Base-by-base conservation (phyloP, 1,140 invertebrate species). In the Bombus confusus region DNA sequence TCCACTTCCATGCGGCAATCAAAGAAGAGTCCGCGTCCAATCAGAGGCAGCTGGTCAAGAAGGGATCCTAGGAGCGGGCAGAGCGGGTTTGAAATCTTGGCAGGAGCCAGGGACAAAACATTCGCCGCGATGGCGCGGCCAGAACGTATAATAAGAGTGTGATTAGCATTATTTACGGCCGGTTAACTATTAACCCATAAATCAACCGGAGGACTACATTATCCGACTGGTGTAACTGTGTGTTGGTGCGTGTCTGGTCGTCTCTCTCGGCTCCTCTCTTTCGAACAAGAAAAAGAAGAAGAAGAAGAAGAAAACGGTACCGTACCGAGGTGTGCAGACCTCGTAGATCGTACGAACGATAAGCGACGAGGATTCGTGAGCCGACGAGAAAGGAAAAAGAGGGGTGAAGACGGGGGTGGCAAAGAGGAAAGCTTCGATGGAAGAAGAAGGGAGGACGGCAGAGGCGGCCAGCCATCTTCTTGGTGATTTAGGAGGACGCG, bases 131-230 rank as follows among this genome's bases (percentile, higher is more conserved):
- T 86, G 91, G 84, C 87, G 88, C 86, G 85, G 89, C 85, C 75
- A 86, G 91, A 94, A 94, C 93, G 92, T 95, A 94, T 94, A 94
- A 95, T 94, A 94, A 94, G 94, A 94, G 93, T 94, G 93, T 95
- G 94, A 95, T 95, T 95, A 95, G 93, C 93, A 94, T 95, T 95
- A 95, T 95, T 95, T 95, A 95, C 93, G 93, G 91, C 91, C 93
- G 92, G 94, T 94, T 94, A 95, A 95, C 94, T 94, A 95, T 95
- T 95, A 94, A 94, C 93, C 86, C 93, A 94, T 95, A 95, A 95
- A 95, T 95, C 94, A 95, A 92, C 80, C 74, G 80, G 88, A 39
- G 87, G 93, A 92, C 92, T 90, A 91, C 88, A 92, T 93, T 93
- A 94, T 92, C 86, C 89, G 77, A 43, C 74, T 81, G 66, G 71